Percentiles rank a stretch among this genome's conserved stretches.
These are phyloP conservation scores for Smutsia temminckii DNA, from an alignment of 2,797 vertebrate species.

Conservation along the genomic window DNA sequence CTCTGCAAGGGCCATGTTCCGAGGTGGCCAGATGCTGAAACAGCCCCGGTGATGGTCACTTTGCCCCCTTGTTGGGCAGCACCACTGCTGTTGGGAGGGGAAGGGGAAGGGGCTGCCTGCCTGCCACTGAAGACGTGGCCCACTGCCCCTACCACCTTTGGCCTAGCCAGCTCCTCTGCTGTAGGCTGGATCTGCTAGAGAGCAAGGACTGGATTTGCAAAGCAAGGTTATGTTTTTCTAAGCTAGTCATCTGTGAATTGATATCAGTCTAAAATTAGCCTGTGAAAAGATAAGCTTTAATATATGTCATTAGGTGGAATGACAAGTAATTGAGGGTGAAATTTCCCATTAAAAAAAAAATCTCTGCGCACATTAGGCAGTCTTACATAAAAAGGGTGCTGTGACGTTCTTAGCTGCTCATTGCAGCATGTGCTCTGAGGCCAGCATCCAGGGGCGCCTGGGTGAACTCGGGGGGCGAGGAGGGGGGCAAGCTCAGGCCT, in stretches of 20 bases:
- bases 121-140: background rate
- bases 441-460: background rate
- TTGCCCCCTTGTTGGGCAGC: background rate
- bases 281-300: conserved; percentile 27
- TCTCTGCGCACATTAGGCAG: background rate
- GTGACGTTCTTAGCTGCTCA: background rate
- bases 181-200: background rate
- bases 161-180: background rate
- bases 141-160: no score
- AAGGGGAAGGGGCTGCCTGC: background rate
- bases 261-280: conserved; percentile 58
- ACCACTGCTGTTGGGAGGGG: no score
- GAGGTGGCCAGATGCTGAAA: background rate
- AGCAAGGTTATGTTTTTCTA: conserved; percentile 24
- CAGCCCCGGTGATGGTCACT: background rate
- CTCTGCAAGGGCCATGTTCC: background rate
- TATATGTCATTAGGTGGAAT: conserved; percentile 52
- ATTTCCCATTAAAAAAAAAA: background rate
- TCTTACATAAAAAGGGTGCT: background rate
- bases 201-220: background rate
- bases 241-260: conserved; percentile 41
- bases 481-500: rapidly evolving
- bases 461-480: background rate
- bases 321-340: conserved; percentile 57
- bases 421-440: background rate